Percentiles rank a stretch among this genome's conserved stretches.
Evolutionary conservation across 2,888 invertebrate genomes (phyloP).

Genomic region (Polydrusus tereticollis): DNA sequence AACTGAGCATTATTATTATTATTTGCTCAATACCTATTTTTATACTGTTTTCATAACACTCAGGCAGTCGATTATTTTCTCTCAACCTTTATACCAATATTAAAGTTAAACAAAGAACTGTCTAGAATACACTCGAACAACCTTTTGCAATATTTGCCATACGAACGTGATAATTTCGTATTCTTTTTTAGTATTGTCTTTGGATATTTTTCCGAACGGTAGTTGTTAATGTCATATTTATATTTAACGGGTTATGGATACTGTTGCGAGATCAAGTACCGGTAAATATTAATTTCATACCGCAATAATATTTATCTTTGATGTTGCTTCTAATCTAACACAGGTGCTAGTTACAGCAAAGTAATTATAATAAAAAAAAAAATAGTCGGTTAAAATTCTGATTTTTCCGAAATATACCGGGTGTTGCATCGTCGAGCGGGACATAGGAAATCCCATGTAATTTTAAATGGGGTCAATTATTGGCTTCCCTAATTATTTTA

Average conservation of each 20-base stretch:
- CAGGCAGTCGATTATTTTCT: conserved; percentile 7
- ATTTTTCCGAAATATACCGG: too few relatives aligned
- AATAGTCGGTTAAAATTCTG: too few relatives aligned
- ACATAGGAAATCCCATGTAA: too few relatives aligned
- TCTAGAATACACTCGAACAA: conserved; percentile 23
- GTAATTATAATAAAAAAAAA: too few relatives aligned
- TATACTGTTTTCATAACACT: conserved; percentile 11
- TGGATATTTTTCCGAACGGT: conserved; percentile 7
- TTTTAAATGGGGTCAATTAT: too few relatives aligned
- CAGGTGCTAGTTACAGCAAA: neutral
- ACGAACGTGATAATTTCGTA: conserved; percentile 26
- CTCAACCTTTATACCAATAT: conserved; percentile 22
- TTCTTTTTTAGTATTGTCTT: conserved; percentile 11
- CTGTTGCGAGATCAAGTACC: neutral
- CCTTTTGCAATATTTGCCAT: conserved; percentile 25
- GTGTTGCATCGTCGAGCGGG: too few relatives aligned
- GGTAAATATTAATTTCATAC: neutral
- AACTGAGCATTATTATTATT: neutral
- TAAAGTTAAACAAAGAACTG: conserved; percentile 29
- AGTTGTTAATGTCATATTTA: conserved; percentile 6
- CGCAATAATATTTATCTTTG: neutral
- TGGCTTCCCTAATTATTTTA: too few relatives aligned
- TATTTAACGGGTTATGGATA: neutral
- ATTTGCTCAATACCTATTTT: conserved; percentile 4
- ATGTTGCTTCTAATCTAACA: neutral